Percentiles rank a stretch among this genome's conserved stretches.
phyloP scores from a whole-genome alignment of 2,797 vertebrate genomes.

The Myotis myotis region DNA sequence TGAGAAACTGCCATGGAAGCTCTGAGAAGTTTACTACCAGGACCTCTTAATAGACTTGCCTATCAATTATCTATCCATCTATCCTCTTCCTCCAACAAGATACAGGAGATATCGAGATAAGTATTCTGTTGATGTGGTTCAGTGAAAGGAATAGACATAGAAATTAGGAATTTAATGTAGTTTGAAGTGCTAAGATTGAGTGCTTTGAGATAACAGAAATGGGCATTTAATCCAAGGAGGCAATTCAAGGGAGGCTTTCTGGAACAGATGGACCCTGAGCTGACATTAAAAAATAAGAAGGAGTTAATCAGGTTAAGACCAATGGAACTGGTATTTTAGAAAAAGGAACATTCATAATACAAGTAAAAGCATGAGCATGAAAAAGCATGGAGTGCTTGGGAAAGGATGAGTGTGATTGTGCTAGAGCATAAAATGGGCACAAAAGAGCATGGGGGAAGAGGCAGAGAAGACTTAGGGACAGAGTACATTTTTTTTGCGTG shows the following conservation, averaged over 20 bases:
- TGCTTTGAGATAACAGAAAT: conserved; percentile 6
- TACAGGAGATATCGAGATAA: not conserved
- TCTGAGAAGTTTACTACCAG: not conserved
- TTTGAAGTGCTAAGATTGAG: conserved; percentile 28
- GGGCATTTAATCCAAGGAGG: not conserved
- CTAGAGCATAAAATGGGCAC: not conserved
- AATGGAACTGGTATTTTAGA: not conserved
- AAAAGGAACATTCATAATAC: not conserved
- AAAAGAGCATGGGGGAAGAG: not conserved
- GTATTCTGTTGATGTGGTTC: not conserved
- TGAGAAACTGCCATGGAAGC: not conserved
- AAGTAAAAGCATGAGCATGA: not conserved
- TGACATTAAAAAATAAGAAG: conserved; percentile 10
- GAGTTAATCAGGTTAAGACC: not conserved
- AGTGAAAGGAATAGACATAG: not conserved
- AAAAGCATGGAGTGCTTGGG: not conserved
- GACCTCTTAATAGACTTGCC: not conserved
- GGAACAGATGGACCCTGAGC: not conserved
- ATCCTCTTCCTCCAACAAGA: not conserved
- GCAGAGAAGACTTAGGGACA: not conserved
- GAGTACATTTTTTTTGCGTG: not conserved
- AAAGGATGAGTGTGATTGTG: not conserved
- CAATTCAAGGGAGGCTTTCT: conserved; percentile 9
- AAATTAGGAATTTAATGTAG: conserved; percentile 26
- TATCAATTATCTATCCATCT: not conserved